These are phyloP conservation scores for Pseudobourletiella spinata DNA, from an alignment of 1,140 invertebrate species.

Conservation along the genomic window DNA sequence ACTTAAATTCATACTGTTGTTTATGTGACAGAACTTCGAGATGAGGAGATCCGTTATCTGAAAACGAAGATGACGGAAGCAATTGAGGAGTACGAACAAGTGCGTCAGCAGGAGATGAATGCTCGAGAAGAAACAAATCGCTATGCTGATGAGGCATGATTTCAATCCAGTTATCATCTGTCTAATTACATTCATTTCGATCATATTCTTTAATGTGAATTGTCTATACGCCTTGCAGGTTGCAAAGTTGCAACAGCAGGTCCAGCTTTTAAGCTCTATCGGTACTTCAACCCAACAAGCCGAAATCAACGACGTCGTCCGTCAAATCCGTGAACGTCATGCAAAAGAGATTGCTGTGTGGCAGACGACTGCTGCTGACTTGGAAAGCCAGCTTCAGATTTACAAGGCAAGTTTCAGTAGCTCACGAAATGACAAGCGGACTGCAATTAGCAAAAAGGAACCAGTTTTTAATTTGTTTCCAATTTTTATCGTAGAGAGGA, in stretches of 20 bases:
- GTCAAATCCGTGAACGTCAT: constrained; percentile 27
- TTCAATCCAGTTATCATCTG: not conserved
- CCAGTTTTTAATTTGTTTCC: not conserved
- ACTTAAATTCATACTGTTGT: not conserved
- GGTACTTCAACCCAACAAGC: constrained; percentile 25
- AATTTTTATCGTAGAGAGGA: not conserved
- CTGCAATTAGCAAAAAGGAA: too few species aligned
- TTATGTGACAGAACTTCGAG: constrained; percentile 26
- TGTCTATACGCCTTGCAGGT: too few species aligned
- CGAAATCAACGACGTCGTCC: constrained; percentile 22
- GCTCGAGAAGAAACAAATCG: not conserved
- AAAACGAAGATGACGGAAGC: constrained; percentile 29
- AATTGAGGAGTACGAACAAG: constrained; percentile 25
- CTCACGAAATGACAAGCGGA: too few species aligned
- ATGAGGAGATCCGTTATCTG: constrained; percentile 24
- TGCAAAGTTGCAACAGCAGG: constrained; percentile 21
- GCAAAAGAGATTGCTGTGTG: constrained; percentile 15
- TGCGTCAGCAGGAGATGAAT: constrained; percentile 9
- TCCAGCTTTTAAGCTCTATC: constrained; percentile 21
- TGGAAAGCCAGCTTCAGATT: constrained; percentile 23
- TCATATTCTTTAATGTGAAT: too few species aligned
- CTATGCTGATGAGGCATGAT: not conserved
- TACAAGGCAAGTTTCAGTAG: constrained; percentile 20
- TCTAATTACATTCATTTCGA: not conserved
- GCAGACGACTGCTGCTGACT: constrained; percentile 12